A percentile compares a stretch with the other conserved stretches of the same genome.
These are phyloP conservation scores for Liposcelis brunnea DNA, from an alignment of 2,888 invertebrate genomes.

Conservation along the genomic window DNA sequence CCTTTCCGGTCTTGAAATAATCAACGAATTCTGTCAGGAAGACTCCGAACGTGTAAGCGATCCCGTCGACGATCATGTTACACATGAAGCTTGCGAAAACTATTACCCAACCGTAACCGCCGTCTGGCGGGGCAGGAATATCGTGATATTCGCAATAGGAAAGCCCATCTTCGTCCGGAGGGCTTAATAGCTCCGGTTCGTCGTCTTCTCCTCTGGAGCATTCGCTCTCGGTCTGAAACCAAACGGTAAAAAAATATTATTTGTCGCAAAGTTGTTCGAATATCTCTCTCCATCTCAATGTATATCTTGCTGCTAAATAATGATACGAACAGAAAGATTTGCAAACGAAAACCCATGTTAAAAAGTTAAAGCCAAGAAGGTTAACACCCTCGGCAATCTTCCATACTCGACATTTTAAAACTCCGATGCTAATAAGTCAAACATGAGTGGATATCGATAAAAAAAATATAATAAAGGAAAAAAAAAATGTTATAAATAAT, in stretches of 20 bases:
- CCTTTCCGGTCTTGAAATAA: conserved; percentile 71
- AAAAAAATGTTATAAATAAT: too few relatives aligned
- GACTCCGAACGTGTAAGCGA: conserved; percentile 96
- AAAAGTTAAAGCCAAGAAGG: neutral
- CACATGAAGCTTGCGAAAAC: conserved; percentile 94
- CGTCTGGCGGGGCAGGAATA: conserved; percentile 74
- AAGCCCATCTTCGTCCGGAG: conserved; percentile 32
- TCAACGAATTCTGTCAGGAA: conserved; percentile 64
- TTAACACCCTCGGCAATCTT: too few relatives aligned
- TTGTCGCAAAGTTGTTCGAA: neutral
- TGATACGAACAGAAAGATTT: neutral
- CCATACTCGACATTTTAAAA: too few relatives aligned
- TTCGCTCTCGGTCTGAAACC: conserved; percentile 67
- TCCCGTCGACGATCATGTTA: conserved; percentile 95
- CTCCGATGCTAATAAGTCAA: too few relatives aligned
- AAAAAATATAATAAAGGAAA: too few relatives aligned
- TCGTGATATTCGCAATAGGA: conserved; percentile 54
- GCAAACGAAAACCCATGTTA: neutral
- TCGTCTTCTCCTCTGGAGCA: conserved; percentile 49
- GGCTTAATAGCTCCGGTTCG: conserved; percentile 26
- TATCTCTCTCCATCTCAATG: neutral
- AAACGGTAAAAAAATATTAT: conserved; percentile 15
- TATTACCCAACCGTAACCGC: conserved; percentile 88
- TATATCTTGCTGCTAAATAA: neutral
- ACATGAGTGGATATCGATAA: too few relatives aligned